Evolutionary conservation across 1,140 invertebrate species (phyloP).

Genomic region (Macrosteles quadrilineatus): DNA sequence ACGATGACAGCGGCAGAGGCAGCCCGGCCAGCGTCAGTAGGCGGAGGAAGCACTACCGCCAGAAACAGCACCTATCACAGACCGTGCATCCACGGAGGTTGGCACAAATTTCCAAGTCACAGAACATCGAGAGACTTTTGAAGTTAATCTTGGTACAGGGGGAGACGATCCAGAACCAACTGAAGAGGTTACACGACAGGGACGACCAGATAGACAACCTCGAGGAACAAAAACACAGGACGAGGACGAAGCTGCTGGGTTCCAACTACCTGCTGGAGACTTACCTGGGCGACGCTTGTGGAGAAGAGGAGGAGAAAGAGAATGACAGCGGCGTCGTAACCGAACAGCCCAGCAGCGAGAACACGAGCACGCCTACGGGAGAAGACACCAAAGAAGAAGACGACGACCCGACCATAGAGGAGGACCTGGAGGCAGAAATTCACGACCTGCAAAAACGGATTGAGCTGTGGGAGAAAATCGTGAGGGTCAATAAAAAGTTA

Average conservation of each 20-base stretch:
- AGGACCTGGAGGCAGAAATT: slow-evolving; percentile 24
- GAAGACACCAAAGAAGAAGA: slow-evolving; percentile 32
- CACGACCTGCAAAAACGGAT: slow-evolving; percentile 50
- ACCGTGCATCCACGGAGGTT: slow-evolving; percentile 41
- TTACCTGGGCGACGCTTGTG: slow-evolving; percentile 59
- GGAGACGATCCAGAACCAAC: slow-evolving; percentile 74
- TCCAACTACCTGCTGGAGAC: slow-evolving; percentile 80
- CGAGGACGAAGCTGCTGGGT: slow-evolving; percentile 70
- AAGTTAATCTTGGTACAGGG: slow-evolving; percentile 79
- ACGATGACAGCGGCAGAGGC: slow-evolving; percentile 41
- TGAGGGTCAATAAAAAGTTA: slow-evolving; percentile 68
- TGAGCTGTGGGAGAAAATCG: slow-evolving; percentile 67
- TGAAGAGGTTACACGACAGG: slow-evolving; percentile 66
- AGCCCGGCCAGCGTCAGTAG: slow-evolving; percentile 32
- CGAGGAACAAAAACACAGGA: slow-evolving; percentile 72
- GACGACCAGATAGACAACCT: slow-evolving; percentile 74
- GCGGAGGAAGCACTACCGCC: slow-evolving; percentile 19
- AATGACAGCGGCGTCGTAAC: slow-evolving; percentile 35
- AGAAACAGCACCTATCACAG: slow-evolving; percentile 31
- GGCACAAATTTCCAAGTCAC: slow-evolving; percentile 38
- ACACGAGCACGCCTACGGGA: slow-evolving; percentile 31
- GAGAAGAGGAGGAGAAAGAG: slow-evolving; percentile 31
- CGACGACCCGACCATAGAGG: slow-evolving; percentile 33
- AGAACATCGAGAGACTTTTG: slow-evolving; percentile 64
- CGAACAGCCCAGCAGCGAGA: slow-evolving; percentile 33